Evolutionary conservation across 2,888 invertebrate genomes (phyloP).

Genomic region (Monoplex corrugatus): DNA sequence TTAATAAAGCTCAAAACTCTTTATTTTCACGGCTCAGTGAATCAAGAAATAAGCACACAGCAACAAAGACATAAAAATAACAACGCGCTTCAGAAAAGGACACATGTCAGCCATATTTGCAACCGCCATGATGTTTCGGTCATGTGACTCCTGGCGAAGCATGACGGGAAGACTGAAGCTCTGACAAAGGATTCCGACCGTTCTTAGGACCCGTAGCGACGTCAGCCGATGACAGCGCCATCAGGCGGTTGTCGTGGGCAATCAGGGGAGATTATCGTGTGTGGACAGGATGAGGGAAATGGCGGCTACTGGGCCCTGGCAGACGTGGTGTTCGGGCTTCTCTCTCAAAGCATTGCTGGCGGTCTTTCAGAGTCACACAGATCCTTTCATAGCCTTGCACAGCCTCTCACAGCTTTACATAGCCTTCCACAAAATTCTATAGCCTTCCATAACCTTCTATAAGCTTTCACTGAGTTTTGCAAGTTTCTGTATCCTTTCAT

Average conservation of each 20-base stretch:
- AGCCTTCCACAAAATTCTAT: no score
- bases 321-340: no score
- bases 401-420: no score
- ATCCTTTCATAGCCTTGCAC: no score
- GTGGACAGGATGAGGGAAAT: constrained; percentile 15
- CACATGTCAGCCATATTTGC: neutral
- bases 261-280: neutral
- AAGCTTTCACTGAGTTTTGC: no score
- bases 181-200: neutral
- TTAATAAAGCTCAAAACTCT: no score
- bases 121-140: constrained; percentile 8
- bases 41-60: neutral
- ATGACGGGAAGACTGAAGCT: neutral
- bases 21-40: no score
- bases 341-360: constrained; percentile 41
- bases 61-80: neutral
- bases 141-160: neutral
- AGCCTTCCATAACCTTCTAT: no score
- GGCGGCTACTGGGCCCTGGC: neutral
- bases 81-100: neutral
- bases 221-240: constrained; percentile 38
- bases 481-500: no score
- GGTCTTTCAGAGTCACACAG: no score
- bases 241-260: constrained; percentile 39
- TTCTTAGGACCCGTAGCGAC: constrained; percentile 11